These are phyloP conservation scores for Sebastes dallii DNA, from an alignment of 2,797 vertebrate genomes.

Conservation along the genomic window DNA sequence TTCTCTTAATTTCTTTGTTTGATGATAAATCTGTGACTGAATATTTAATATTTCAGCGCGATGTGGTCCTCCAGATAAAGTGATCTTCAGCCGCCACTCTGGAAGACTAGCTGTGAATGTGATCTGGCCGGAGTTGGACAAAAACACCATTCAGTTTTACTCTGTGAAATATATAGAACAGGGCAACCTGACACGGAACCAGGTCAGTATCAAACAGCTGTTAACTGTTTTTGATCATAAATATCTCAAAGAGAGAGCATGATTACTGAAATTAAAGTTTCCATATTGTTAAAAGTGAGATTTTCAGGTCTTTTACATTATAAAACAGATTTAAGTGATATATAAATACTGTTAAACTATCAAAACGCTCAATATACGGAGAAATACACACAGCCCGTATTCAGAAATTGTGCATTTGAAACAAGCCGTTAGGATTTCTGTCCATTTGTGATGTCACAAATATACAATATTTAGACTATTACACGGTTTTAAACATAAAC, in stretches of 20 bases:
- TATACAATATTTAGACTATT: too few relatives aligned
- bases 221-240: background rate
- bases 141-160: background rate
- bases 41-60: conserved; percentile 55
- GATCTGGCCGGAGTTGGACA: conserved; percentile 47
- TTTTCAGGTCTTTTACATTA: too few relatives aligned
- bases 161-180: conserved; percentile 59
- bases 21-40: background rate
- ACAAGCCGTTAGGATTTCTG: too few relatives aligned
- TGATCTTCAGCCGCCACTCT: conserved; percentile 52
- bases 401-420: too few relatives aligned
- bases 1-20: background rate
- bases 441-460: too few relatives aligned
- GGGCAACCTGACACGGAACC: conserved; percentile 33
- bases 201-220: conserved; percentile 57
- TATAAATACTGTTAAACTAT: too few relatives aligned
- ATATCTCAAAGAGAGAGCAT: background rate
- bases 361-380: too few relatives aligned
- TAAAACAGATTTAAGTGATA: too few relatives aligned
- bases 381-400: too few relatives aligned
- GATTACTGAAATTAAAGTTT: background rate
- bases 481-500: too few relatives aligned
- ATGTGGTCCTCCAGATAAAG: conserved; percentile 63
- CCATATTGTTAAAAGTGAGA: too few relatives aligned
- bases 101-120: conserved; percentile 53